Evolutionary conservation across 1,140 invertebrate genomes (phyloP).

Genomic region (Cotesia chilonis): DNA sequence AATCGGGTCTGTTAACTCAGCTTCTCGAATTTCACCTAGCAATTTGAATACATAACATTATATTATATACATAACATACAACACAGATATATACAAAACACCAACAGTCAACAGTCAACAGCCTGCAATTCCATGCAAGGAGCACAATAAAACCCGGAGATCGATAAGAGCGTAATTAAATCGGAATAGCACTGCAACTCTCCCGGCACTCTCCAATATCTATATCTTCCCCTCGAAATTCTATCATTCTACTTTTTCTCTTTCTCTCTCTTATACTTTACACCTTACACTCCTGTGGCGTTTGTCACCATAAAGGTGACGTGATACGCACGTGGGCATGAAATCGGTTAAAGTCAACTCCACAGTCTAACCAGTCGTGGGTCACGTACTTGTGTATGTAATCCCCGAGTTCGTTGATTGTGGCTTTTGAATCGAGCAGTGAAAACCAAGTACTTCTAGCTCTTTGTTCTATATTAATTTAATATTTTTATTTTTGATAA

Average conservation of each 20-base stretch:
- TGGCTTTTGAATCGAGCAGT: slow-evolving; percentile 16
- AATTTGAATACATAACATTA: neutral
- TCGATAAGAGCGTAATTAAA: slow-evolving; percentile 28
- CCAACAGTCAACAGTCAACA: neutral
- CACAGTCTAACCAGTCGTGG: slow-evolving; percentile 21
- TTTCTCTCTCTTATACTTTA: neutral
- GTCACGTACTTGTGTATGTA: slow-evolving; percentile 24
- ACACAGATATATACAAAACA: neutral
- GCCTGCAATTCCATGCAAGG: neutral
- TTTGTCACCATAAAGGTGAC: slow-evolving; percentile 15
- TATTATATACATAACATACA: neutral
- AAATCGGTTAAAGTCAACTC: slow-evolving; percentile 35
- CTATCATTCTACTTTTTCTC: no score
- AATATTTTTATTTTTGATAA: neutral
- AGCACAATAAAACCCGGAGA: slow-evolving; percentile 20
- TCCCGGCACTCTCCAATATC: slow-evolving; percentile 2
- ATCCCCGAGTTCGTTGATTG: slow-evolving; percentile 12
- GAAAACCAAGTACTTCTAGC: slow-evolving; percentile 2
- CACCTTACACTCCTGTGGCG: slow-evolving; percentile 21
- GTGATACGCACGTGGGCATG: slow-evolving; percentile 32
- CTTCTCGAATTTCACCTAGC: slow-evolving; percentile 12
- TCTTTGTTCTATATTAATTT: slow-evolving; percentile 7
- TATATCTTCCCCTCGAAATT: neutral
- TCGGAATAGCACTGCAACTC: slow-evolving; percentile 17
- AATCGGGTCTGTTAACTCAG: neutral